phyloP scores from a whole-genome alignment of 2,888 invertebrate species.

The Microctonus aethiopoides region DNA sequence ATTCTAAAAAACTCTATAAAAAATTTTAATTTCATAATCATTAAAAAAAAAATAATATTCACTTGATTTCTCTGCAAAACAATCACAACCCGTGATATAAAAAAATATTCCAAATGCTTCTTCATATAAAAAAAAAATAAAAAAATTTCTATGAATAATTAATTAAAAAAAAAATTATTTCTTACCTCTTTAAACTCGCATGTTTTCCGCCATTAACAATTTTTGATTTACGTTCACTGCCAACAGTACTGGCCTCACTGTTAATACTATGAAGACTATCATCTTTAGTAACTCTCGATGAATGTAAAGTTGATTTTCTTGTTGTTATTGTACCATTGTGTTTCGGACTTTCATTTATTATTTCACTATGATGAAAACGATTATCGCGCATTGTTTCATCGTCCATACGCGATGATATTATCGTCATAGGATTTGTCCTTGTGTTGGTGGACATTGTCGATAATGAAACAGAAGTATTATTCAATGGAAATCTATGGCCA shows the following conservation, averaged over 20 bases:
- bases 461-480: neutral
- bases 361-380: constrained; percentile 40
- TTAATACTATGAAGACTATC: constrained; percentile 79
- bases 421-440: constrained; percentile 47
- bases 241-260: constrained; percentile 74
- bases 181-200: constrained; percentile 78
- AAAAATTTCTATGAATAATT: no score
- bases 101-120: no score
- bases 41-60: no score
- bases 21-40: no score
- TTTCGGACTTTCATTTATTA: constrained; percentile 56
- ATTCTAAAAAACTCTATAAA: no score
- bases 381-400: constrained; percentile 33
- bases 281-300: constrained; percentile 70
- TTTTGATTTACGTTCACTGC: constrained; percentile 76
- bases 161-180: constrained; percentile 4
- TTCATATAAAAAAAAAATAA: no score
- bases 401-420: constrained; percentile 43
- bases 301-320: constrained; percentile 59
- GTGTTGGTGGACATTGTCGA: constrained; percentile 32
- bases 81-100: no score
- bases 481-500: constrained; percentile 25
- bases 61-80: no score
- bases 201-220: constrained; percentile 79
- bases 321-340: constrained; percentile 60